Conservation (phyloP, 1,140 invertebrate species). For the Sycophaga agraensis region DNA sequence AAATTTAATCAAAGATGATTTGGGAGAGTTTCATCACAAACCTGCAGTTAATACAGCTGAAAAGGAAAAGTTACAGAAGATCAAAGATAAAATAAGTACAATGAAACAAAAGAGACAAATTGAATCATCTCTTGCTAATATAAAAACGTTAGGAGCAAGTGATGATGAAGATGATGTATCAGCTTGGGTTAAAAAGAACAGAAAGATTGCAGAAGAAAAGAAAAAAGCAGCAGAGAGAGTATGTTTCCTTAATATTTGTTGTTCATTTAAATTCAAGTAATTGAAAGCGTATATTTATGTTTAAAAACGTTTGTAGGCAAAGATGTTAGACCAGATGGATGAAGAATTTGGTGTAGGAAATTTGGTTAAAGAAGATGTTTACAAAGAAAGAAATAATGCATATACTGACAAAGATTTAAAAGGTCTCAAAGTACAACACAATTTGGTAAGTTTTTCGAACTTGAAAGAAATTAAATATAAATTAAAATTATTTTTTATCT, state of each 20-base stretch:
- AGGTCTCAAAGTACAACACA: slow-evolving; percentile 88
- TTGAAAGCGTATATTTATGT: slow-evolving; percentile 21
- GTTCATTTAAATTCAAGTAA: too few species aligned
- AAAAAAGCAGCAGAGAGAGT: slow-evolving; percentile 85
- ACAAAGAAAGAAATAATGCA: slow-evolving; percentile 62
- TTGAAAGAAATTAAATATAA: neutral
- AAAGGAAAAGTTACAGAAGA: slow-evolving; percentile 76
- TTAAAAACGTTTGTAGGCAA: slow-evolving; percentile 65
- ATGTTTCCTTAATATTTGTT: slow-evolving; percentile 4
- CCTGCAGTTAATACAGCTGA: slow-evolving; percentile 82
- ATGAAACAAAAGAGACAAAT: slow-evolving; percentile 80
- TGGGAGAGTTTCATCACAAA: slow-evolving; percentile 91
- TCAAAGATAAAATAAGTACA: slow-evolving; percentile 77
- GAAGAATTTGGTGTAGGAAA: slow-evolving; percentile 89
- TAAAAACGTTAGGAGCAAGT: slow-evolving; percentile 73
- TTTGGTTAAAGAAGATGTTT: slow-evolving; percentile 78
- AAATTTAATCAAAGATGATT: slow-evolving; percentile 71
- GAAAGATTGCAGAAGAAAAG: slow-evolving; percentile 78
- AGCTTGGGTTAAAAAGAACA: slow-evolving; percentile 82
- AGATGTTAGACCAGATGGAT: slow-evolving; percentile 92
- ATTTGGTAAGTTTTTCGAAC: slow-evolving; percentile 59
- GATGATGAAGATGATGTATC: slow-evolving; percentile 74
- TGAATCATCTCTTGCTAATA: slow-evolving; percentile 60
- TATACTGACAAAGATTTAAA: slow-evolving; percentile 73
- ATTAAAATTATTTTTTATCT: too few species aligned